Evolutionary conservation across 2,888 invertebrate species (phyloP).

Genomic region (Silvanus unidentatus): DNA sequence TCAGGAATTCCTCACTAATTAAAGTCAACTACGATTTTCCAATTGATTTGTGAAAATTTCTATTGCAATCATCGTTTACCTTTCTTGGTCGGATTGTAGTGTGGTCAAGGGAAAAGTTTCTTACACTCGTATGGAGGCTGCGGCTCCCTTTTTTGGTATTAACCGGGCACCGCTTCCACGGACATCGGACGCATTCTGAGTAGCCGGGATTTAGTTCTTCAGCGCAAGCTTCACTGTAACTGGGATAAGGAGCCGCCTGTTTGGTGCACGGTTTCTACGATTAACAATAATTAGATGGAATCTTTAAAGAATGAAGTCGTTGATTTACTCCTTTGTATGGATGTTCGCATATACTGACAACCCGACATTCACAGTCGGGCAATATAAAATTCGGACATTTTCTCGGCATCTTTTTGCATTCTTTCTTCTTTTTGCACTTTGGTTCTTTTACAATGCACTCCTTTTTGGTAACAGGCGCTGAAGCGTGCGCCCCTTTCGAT

Average conservation of each 20-base stretch:
- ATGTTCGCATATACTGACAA: not conserved
- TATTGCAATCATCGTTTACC: too few relatives aligned
- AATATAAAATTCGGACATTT: not conserved
- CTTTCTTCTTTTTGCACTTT: too few relatives aligned
- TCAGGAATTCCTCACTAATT: too few relatives aligned
- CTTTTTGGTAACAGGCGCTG: too few relatives aligned
- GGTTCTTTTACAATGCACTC: too few relatives aligned
- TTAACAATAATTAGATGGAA: not conserved
- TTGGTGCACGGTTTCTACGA: slow-evolving; percentile 24
- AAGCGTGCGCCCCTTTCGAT: too few relatives aligned
- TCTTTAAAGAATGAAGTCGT: not conserved
- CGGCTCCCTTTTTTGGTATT: slow-evolving; percentile 6
- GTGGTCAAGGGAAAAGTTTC: not conserved
- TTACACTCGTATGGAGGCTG: not conserved
- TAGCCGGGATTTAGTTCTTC: slow-evolving; percentile 25
- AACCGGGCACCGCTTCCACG: slow-evolving; percentile 26
- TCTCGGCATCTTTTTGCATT: too few relatives aligned
- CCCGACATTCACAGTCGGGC: not conserved
- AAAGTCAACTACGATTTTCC: too few relatives aligned
- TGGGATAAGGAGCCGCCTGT: slow-evolving; percentile 29
- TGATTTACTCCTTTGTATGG: not conserved
- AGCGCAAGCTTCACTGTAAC: slow-evolving; percentile 31
- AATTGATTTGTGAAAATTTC: too few relatives aligned
- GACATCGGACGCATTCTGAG: slow-evolving; percentile 31
- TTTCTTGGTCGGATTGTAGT: too few relatives aligned